phyloP scores from a whole-genome alignment of 2,797 vertebrate genomes.

The Eupleurogrammus muticus region DNA sequence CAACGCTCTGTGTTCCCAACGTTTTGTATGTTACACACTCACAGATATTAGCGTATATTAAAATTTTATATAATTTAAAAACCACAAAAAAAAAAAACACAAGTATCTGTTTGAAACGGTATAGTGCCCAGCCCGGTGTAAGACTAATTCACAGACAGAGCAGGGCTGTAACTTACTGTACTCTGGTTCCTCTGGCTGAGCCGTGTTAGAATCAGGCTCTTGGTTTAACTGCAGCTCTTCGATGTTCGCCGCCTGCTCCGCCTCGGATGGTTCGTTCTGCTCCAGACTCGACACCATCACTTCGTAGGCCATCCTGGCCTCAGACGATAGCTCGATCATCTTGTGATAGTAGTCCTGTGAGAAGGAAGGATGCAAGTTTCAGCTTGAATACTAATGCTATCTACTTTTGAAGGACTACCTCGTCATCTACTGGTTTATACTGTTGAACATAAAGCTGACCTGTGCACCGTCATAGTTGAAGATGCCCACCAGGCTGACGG shows the following conservation, averaged over 20 bases:
- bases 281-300: constrained; percentile 87
- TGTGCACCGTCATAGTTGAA: constrained; percentile 99
- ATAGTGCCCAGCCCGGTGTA: no score
- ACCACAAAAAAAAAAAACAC: no score
- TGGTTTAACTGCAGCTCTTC: constrained; percentile 50
- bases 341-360: constrained; percentile 93
- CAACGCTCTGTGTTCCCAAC: no score
- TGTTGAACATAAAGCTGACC: constrained; percentile 78
- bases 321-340: constrained; percentile 94
- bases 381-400: background rate
- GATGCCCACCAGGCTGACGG: constrained; percentile 96
- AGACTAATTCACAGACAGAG: background rate
- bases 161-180: constrained; percentile 86
- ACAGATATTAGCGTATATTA: no score
- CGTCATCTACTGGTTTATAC: background rate
- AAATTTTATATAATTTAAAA: no score
- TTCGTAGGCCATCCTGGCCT: constrained; percentile 92
- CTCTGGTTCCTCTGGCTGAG: constrained; percentile 84
- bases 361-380: background rate
- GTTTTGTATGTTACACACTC: no score
- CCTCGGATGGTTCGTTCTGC: constrained; percentile 42
- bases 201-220: constrained; percentile 46
- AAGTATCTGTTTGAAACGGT: no score
- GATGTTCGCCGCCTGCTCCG: constrained; percentile 27
- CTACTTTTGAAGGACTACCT: background rate